Base-by-base conservation (phyloP, 53 echinoderm and acorn worm genomes). In the Stichopus horrens region DNA sequence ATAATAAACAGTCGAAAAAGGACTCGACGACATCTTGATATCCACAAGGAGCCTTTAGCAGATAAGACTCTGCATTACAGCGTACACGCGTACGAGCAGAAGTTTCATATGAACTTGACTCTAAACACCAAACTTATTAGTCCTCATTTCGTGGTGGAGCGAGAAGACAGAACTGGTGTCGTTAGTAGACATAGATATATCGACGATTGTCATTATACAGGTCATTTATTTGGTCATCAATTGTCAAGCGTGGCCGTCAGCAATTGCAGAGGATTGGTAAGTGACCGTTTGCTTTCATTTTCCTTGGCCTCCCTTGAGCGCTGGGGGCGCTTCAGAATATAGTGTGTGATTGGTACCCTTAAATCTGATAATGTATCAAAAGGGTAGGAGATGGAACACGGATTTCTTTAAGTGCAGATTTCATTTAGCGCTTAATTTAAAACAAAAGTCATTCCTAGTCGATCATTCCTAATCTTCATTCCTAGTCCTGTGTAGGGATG, bases 1-100 rank as follows among this genome's bases (percentile, higher is more conserved):
- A 90, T 99, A 68, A 96, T 96, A 74, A 99, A 99, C 93, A 99
- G 99, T 88, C 79, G 96, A 87, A 99, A 99, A 91, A 92, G 99
- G 94, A 99, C 99, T 99, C 93, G 95, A 74, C 93, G 99, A 84
- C 77, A 93, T 76, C 93, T 86, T 16, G 63, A 37, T 11, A 80
- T 66, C 9, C 56, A 71, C 18, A 55, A 86, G 52, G 89, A 89
- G 21, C 74, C 89, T 51, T 55, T 76, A 51, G 89, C 89, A 22
- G 85, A 88, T 79, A 77, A 89, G 66, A 83, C 57, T 13, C 76
- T 99, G 59, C 93, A 96, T 81, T 99, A 99, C 82, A 99, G 93
- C 93, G 91, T 99, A 71, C 90, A 93, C 5, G 92, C 96, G 18
- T 94, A 96, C 60, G 94, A 91, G 58, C 94, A 67, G 74, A 76